phyloP scores from a whole-genome alignment of 2,888 invertebrate genomes.

The Diaphora mendica region DNA sequence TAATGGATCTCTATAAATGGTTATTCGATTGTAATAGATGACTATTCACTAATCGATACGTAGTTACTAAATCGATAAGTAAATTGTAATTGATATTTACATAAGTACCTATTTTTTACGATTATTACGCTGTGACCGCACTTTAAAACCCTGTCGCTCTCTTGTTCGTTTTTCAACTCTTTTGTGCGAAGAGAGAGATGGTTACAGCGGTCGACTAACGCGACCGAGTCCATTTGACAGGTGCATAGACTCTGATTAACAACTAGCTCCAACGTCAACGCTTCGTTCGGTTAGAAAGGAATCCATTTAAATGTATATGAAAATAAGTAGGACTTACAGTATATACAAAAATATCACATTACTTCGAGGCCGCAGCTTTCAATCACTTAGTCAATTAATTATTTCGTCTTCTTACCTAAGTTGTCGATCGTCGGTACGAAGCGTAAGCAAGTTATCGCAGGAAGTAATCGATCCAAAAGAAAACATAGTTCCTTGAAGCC shows the following conservation, averaged over 20 bases:
- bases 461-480: constrained; percentile 62
- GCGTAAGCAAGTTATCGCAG: constrained; percentile 77
- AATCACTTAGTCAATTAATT: constrained; percentile 82
- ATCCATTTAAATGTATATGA: constrained; percentile 86
- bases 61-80: constrained; percentile 66
- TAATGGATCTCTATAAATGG: constrained; percentile 78
- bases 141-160: constrained; percentile 44
- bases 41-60: constrained; percentile 76
- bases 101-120: constrained; percentile 75
- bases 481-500: constrained; percentile 39
- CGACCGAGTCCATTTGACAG: constrained; percentile 51
- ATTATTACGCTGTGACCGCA: constrained; percentile 51
- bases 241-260: constrained; percentile 61
- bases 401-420: constrained; percentile 81
- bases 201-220: constrained; percentile 45
- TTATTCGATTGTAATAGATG: constrained; percentile 79
- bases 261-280: constrained; percentile 73
- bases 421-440: constrained; percentile 75
- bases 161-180: constrained; percentile 27
- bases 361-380: constrained; percentile 87
- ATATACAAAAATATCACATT: constrained; percentile 87
- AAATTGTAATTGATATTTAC: constrained; percentile 80
- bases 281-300: constrained; percentile 80
- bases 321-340: constrained; percentile 86
- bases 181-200: constrained; percentile 39